Percentiles rank a stretch among this genome's conserved stretches.
phyloP scores from a whole-genome alignment of 2,888 invertebrate species.

The Octonoba sinensis region DNA sequence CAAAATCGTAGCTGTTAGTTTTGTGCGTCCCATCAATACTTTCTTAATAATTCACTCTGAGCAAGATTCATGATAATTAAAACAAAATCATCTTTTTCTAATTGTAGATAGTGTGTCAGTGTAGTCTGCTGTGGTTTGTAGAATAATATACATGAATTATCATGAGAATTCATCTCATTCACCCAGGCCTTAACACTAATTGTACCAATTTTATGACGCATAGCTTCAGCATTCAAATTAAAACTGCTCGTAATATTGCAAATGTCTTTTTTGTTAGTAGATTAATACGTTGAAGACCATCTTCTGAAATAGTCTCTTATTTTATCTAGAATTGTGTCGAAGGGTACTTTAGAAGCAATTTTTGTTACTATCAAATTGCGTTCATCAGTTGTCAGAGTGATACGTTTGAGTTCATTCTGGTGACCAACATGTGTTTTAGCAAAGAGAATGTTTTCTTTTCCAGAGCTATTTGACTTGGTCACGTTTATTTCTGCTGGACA shows the following conservation, averaged over 20 bases:
- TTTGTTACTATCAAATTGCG: background rate
- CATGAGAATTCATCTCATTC: background rate
- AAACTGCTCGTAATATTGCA: too few species aligned
- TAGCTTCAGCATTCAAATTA: too few species aligned
- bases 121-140: background rate
- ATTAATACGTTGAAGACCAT: too few species aligned
- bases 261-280: too few species aligned
- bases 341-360: too few species aligned
- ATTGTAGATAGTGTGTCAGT: background rate
- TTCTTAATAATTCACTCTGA: too few species aligned
- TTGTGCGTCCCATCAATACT: constrained; percentile 24
- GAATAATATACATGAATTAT: background rate
- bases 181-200: background rate
- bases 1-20: constrained; percentile 21
- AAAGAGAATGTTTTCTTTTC: background rate
- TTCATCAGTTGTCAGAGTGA: background rate
- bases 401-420: background rate
- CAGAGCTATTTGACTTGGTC: background rate
- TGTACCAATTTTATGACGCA: too few species aligned
- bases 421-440: constrained; percentile 3
- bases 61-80: too few species aligned
- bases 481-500: background rate
- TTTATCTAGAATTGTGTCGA: too few species aligned
- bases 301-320: too few species aligned
- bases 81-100: background rate